Conservation (phyloP, 2,888 invertebrate genomes). For the Heliconius charithonia region DNA sequence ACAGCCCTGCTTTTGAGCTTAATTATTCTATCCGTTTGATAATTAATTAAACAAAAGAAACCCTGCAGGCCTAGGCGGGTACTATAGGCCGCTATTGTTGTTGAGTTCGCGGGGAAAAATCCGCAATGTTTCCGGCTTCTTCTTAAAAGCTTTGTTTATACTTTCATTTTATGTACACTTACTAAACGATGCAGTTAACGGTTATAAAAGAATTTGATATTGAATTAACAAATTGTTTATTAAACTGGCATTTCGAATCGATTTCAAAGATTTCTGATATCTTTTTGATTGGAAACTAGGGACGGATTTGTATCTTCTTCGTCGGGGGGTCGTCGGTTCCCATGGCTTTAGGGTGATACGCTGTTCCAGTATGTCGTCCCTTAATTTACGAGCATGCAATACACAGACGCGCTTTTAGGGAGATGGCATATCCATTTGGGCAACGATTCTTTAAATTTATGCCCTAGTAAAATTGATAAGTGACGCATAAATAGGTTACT, state of each 20-base stretch:
- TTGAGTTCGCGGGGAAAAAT: constrained; percentile 76
- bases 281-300: constrained; percentile 74
- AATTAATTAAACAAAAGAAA: constrained; percentile 80
- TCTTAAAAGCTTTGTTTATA: constrained; percentile 65
- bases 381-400: constrained; percentile 79
- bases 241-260: constrained; percentile 77
- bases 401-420: constrained; percentile 75
- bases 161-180: constrained; percentile 69
- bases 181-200: constrained; percentile 71
- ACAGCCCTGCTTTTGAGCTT: constrained; percentile 69
- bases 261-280: constrained; percentile 68
- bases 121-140: constrained; percentile 68
- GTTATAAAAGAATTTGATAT: constrained; percentile 63
- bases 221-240: constrained; percentile 76
- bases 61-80: constrained; percentile 65
- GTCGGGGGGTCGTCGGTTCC: constrained; percentile 71
- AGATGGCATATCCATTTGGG: constrained; percentile 63
- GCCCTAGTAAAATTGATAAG: constrained; percentile 64
- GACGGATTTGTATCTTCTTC: constrained; percentile 79
- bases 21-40: constrained; percentile 77
- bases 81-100: constrained; percentile 71
- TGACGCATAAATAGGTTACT: constrained; percentile 49
- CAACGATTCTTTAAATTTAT: constrained; percentile 75
- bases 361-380: constrained; percentile 80
- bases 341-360: constrained; percentile 80